These are phyloP conservation scores for Trissonchulus latispiculum DNA, from an alignment of 2,888 invertebrate genomes.

Conservation along the genomic window DNA sequence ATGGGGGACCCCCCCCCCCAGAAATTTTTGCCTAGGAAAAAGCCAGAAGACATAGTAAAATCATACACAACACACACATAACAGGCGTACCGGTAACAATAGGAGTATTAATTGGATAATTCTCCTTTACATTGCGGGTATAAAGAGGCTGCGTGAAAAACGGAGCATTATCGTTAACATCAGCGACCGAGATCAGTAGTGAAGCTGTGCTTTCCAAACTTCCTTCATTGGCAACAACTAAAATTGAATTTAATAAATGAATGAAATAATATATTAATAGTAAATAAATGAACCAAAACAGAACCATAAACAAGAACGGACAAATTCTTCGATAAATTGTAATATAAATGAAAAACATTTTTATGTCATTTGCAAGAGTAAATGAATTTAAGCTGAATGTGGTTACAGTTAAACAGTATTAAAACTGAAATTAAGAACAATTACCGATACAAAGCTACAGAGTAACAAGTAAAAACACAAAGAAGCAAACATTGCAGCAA, in stretches of 20 bases:
- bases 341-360: no score
- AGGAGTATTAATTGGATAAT: conserved; percentile 77
- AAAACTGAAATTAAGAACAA: no score
- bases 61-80: no score
- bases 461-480: no score
- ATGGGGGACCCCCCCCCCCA: no score
- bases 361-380: no score
- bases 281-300: background rate
- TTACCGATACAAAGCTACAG: no score
- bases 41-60: no score
- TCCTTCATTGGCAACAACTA: conserved; percentile 32
- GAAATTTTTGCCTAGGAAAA: no score
- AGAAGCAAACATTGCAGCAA: no score
- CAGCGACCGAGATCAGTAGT: conserved; percentile 50
- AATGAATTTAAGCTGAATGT: conserved; percentile 41
- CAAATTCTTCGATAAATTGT: background rate
- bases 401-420: conserved; percentile 17
- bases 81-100: conserved; percentile 63
- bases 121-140: conserved; percentile 90
- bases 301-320: background rate
- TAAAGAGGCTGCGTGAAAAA: conserved; percentile 65
- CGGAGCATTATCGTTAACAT: conserved; percentile 41
- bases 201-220: conserved; percentile 24
- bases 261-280: no score
- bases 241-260: no score